Evolutionary conservation across 2,113 vertebrate genomes (phyloP).

Genomic region (Oryctolagus cuniculus): DNA sequence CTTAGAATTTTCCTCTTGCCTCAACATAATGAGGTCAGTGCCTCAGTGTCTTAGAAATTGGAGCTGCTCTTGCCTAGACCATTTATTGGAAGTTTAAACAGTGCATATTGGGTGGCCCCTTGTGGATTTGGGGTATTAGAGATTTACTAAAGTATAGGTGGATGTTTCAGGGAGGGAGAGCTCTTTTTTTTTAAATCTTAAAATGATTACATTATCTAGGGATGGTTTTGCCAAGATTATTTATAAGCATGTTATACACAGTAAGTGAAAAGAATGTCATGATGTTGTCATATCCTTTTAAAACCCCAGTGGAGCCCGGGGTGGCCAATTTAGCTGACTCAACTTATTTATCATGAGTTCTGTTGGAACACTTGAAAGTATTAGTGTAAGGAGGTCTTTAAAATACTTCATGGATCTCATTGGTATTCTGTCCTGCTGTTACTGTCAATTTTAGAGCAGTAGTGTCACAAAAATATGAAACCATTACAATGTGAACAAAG

Average conservation of each 20-base stretch:
- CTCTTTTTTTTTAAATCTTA: neutral
- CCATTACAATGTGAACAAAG: neutral
- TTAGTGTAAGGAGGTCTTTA: neutral
- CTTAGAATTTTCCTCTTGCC: constrained; percentile 46
- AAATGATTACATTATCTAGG: constrained; percentile 6
- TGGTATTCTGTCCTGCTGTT: neutral
- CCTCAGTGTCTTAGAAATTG: constrained; percentile 26
- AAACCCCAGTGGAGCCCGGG: neutral
- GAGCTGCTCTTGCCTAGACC: neutral
- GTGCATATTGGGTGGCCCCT: neutral
- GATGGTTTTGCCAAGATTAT: neutral
- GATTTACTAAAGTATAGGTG: neutral
- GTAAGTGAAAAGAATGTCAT: neutral
- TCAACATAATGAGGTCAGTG: constrained; percentile 27
- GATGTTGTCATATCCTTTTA: constrained; percentile 10
- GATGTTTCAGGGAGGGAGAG: neutral
- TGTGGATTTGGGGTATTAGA: neutral
- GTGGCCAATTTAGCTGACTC: neutral
- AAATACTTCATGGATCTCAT: neutral
- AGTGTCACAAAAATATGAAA: neutral
- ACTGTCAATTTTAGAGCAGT: neutral
- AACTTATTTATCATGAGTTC: neutral
- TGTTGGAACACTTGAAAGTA: neutral
- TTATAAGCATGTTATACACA: neutral
- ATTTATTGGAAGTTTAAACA: neutral